Evolutionary conservation across 2,113 vertebrate genomes (phyloP).

Genomic region (Psittacula cyanocephala): DNA sequence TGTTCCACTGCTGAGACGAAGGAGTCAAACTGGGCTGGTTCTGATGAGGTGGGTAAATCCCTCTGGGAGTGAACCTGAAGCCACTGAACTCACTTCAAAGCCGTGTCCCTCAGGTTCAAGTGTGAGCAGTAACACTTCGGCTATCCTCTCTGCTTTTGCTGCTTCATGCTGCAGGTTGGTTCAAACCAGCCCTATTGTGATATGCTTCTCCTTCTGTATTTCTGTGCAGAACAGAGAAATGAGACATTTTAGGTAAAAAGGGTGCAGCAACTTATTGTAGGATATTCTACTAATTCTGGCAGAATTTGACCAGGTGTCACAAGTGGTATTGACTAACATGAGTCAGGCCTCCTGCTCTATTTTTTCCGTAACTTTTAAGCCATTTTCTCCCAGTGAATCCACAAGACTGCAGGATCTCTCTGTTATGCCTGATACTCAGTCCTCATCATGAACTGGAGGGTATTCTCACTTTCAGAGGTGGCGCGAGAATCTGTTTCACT

Average conservation of each 20-base stretch:
- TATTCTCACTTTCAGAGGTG: neutral
- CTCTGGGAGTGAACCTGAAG: neutral
- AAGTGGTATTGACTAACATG: neutral
- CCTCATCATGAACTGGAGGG: neutral
- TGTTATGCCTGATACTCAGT: neutral
- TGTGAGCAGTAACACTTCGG: neutral
- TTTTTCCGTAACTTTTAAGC: neutral
- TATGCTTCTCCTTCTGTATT: neutral
- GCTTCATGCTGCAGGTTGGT: neutral
- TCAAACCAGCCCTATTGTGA: neutral
- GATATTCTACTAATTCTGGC: neutral
- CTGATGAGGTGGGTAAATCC: neutral
- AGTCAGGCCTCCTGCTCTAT: neutral
- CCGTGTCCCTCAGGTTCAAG: neutral
- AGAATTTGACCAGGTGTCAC: neutral
- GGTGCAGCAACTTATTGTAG: neutral
- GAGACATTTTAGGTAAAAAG: neutral
- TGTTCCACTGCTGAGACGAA: neutral
- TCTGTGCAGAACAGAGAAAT: neutral
- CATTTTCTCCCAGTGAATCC: neutral
- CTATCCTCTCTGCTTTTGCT: neutral
- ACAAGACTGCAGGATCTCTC: neutral
- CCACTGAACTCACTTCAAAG: neutral
- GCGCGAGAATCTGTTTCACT: neutral
- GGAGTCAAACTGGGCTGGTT: neutral